Base-by-base conservation (phyloP, 2,113 vertebrate genomes). In the Trogon melanurus region DNA sequence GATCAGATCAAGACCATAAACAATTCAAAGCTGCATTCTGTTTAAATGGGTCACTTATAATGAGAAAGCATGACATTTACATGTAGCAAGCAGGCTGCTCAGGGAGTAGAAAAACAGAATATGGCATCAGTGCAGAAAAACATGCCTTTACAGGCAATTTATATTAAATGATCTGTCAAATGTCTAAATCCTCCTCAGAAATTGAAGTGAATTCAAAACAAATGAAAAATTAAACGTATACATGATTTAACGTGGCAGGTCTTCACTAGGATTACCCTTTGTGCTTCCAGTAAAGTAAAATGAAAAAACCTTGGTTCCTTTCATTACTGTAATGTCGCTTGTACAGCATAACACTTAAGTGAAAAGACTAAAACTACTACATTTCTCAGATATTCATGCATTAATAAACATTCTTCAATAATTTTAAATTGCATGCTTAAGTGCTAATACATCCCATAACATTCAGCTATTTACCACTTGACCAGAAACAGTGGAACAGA, bases 41-140 rank as follows among this genome's bases (percentile, higher is more conserved):
- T 60, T 74, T 95, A 94, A 98, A 96, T 97, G 93, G 89, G 89
- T 97, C 95, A 97, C 76, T 85, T 97, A 84, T 89, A 96, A 96
- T 93, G 91, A 96, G 81, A 96, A 97, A 94, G 60, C 65, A 73
- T 10, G 27, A 93, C 82, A 96, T 95, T 97, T 89, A 54, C 73
- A 90, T 75, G 79, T 90, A 90, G 60, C 61, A 94, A 91, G 54
- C 70, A 93, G 84, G 91, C 11, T 93, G 93, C 96, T 91, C 86
- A 92, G 66, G 47, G 65, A 92, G 26, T 1, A 9, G 65, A 88
- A 95, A 94, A 83, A 23, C 41, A 71, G 76, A 96, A 89, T 57
- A 87, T 14, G 45, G 23, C 88, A 91, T 67, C 90, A 94, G 36
- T 12, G 4, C 27, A 83, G 87, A 95, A 74, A 94, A 93, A 60